phyloP scores from a whole-genome alignment of 2,113 vertebrate species.

The Rhynchomys soricoides region DNA sequence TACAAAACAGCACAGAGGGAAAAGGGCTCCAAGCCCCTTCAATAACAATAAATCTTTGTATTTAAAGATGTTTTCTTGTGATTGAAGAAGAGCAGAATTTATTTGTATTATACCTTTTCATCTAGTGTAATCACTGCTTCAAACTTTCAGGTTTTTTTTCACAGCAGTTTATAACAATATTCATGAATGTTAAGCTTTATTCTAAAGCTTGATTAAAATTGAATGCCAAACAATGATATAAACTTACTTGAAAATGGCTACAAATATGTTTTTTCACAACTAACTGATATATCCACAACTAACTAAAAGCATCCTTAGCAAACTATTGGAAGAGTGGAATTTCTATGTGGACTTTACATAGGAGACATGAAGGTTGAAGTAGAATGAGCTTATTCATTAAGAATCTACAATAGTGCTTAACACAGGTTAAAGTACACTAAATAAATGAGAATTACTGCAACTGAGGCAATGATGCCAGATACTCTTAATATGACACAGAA shows the following conservation, averaged over 20 bases:
- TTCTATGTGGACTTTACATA: neutral
- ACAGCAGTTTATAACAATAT: neutral
- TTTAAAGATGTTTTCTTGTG: neutral
- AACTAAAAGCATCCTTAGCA: neutral
- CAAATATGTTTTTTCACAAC: neutral
- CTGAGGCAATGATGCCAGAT: neutral
- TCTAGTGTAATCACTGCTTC: neutral
- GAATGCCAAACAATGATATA: neutral
- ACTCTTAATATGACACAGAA: neutral
- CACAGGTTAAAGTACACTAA: neutral
- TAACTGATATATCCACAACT: neutral
- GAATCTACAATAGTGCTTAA: neutral
- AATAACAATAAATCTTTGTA: too few relatives aligned
- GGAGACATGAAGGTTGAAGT: neutral
- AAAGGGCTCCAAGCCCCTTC: too few relatives aligned
- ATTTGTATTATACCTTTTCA: neutral
- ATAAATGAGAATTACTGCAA: neutral
- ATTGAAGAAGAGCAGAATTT: neutral
- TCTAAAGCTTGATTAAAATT: neutral
- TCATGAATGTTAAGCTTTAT: neutral
- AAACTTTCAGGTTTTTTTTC: neutral
- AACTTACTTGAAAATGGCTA: neutral
- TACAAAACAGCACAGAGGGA: too few relatives aligned
- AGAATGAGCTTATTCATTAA: neutral
- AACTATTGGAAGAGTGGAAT: neutral